Conservation (phyloP, 2,113 vertebrate genomes). For the Balaenoptera acutorostrata region DNA sequence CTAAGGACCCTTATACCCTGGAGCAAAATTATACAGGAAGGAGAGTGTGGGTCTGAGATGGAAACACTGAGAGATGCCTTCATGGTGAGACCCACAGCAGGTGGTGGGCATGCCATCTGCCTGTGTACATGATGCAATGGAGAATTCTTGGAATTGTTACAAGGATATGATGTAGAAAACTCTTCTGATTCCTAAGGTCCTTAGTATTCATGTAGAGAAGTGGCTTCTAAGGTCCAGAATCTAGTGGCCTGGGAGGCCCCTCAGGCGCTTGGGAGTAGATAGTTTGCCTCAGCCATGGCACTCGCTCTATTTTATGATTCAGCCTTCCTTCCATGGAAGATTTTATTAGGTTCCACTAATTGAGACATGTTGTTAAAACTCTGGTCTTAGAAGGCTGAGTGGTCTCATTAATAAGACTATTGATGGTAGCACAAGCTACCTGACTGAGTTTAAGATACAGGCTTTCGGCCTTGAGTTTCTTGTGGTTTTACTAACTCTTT, state of each 20-base stretch:
- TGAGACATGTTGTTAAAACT: not conserved
- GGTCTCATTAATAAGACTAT: not conserved
- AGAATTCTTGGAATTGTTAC: not conserved
- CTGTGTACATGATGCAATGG: not conserved
- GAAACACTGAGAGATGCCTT: not conserved
- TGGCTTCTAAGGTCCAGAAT: not conserved
- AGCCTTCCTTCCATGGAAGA: not conserved
- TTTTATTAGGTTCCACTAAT: not conserved
- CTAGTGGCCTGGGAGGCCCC: not conserved
- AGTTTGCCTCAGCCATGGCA: not conserved
- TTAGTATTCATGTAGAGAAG: not conserved
- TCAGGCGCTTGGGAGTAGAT: rapidly evolving
- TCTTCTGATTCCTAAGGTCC: not conserved
- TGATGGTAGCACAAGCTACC: no score
- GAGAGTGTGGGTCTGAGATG: not conserved
- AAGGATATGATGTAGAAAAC: not conserved
- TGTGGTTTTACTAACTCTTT: not conserved
- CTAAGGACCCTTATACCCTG: not conserved
- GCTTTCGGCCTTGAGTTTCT: not conserved
- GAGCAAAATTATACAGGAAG: not conserved
- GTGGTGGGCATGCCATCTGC: not conserved
- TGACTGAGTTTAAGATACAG: not conserved
- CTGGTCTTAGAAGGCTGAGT: not conserved
- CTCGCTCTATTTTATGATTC: rapidly evolving
- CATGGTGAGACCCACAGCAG: not conserved